Percentiles rank a stretch among this genome's conserved stretches.
These are phyloP conservation scores for Drosophila merina DNA, from an alignment of 2,888 invertebrate genomes.

Conservation along the genomic window DNA sequence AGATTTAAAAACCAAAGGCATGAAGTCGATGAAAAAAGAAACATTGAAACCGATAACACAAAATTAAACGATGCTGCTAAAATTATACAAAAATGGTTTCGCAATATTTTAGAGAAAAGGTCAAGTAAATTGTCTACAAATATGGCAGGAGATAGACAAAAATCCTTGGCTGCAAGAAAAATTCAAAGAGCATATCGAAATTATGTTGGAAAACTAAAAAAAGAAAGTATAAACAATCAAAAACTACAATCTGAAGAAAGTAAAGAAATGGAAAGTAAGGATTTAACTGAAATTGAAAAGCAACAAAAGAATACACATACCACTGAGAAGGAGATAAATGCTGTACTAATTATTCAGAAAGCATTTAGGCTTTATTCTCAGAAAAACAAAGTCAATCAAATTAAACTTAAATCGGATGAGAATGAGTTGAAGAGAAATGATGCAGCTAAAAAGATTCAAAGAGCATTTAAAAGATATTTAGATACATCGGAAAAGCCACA, in stretches of 20 bases:
- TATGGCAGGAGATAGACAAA: neutral
- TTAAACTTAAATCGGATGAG: neutral
- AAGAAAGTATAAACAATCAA: neutral
- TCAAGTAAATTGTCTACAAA: neutral
- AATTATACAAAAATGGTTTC: constrained; percentile 28
- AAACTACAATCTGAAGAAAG: neutral
- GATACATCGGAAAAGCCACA: neutral
- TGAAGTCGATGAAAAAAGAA: neutral
- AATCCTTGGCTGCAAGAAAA: constrained; percentile 37
- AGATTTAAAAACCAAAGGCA: neutral
- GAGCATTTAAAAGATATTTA: neutral
- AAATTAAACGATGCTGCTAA: constrained; percentile 13
- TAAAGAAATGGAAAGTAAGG: neutral
- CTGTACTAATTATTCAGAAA: neutral
- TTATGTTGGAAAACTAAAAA: constrained; percentile 10
- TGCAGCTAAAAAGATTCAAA: neutral
- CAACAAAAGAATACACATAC: neutral
- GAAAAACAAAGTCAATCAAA: neutral
- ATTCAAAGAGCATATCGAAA: constrained; percentile 40
- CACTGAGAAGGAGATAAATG: neutral
- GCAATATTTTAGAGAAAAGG: neutral
- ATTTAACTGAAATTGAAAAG: neutral
- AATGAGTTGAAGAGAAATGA: neutral
- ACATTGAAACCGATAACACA: neutral
- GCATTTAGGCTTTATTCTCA: neutral